A percentile compares a stretch with the other conserved stretches of the same genome.
These are phyloP conservation scores for Hypena proboscidalis DNA, from an alignment of 2,888 invertebrate species.

Conservation along the genomic window DNA sequence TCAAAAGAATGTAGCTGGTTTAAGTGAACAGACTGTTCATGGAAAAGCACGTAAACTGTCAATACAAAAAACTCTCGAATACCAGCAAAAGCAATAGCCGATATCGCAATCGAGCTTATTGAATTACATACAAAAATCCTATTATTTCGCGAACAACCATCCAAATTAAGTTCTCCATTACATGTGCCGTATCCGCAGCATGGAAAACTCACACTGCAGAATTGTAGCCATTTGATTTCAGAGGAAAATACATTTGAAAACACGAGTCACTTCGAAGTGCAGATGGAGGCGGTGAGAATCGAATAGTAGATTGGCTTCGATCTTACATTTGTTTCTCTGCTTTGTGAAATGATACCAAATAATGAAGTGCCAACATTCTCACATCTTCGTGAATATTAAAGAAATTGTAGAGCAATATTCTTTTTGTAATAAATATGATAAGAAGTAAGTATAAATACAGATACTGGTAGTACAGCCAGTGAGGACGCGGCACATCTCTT, in stretches of 20 bases:
- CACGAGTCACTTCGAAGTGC: conserved; percentile 23
- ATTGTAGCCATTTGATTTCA: conserved; percentile 32
- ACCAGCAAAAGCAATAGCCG: background rate
- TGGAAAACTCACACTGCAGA: conserved; percentile 14
- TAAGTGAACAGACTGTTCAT: no score
- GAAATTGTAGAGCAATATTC: no score
- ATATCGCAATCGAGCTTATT: conserved; percentile 1
- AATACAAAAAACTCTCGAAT: conserved; percentile 2
- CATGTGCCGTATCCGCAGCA: conserved; percentile 1
- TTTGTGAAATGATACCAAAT: conserved; percentile 18
- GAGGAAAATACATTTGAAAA: conserved; percentile 33
- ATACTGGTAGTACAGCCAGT: no score
- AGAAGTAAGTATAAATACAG: no score
- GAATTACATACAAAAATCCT: conserved; percentile 5
- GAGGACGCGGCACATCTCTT: no score
- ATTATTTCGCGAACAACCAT: background rate
- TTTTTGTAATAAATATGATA: no score
- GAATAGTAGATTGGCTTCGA: conserved; percentile 37
- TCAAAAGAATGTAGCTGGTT: no score
- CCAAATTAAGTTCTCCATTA: conserved; percentile 16
- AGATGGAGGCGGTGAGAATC: conserved; percentile 33
- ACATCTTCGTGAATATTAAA: no score
- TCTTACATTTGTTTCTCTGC: conserved; percentile 36
- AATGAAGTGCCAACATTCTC: background rate
- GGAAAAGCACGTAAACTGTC: background rate